phyloP scores from a whole-genome alignment of 2,113 vertebrate genomes.

The Callocephalon fimbriatum region DNA sequence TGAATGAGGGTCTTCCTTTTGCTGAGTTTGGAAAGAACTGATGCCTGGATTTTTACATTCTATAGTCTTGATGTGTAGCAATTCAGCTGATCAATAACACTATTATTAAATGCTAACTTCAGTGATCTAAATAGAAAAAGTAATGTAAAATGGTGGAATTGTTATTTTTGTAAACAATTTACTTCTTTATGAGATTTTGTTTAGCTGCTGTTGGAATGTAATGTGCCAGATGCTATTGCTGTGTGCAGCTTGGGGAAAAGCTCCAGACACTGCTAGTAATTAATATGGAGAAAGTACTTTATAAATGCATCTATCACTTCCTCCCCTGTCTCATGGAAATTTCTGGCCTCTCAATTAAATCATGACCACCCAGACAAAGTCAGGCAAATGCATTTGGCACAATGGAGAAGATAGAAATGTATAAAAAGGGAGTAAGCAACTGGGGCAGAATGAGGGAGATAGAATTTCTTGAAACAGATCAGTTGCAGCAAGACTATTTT shows the following conservation, averaged over 20 bases:
- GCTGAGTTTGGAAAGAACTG: neutral
- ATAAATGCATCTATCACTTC: neutral
- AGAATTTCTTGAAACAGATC: slow-evolving; percentile 18
- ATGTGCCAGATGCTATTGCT: neutral
- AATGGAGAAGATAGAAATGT: neutral
- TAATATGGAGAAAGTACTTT: neutral
- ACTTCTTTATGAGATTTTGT: neutral
- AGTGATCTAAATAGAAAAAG: neutral
- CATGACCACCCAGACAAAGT: neutral
- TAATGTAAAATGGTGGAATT: neutral
- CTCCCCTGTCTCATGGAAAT: neutral
- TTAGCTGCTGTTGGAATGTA: neutral
- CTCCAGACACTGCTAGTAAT: neutral
- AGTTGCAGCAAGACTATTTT: neutral
- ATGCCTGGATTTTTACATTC: neutral
- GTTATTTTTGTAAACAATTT: neutral
- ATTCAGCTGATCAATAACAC: neutral
- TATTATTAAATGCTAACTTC: neutral
- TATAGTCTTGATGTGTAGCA: neutral
- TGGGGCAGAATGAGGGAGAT: neutral
- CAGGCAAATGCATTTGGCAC: neutral
- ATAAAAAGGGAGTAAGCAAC: slow-evolving; percentile 14
- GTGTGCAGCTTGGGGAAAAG: neutral
- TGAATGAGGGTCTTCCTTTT: neutral
- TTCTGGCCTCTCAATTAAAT: neutral